phyloP scores from a whole-genome alignment of 2,797 vertebrate species.

The Mareca strepera region DNA sequence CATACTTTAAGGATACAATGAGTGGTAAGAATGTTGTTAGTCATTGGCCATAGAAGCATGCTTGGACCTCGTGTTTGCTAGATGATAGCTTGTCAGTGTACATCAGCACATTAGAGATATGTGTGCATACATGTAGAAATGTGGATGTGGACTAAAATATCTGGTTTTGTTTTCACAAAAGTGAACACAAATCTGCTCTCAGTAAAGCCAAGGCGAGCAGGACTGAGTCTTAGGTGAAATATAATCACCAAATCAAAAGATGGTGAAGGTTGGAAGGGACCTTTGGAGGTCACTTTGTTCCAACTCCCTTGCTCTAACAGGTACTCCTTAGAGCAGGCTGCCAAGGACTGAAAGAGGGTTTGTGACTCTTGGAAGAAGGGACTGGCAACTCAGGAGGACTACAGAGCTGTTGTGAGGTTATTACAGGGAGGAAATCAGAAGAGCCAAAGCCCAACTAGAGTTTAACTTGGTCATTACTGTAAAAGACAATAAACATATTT shows the following conservation, averaged over 20 bases:
- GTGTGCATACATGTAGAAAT: rapidly evolving
- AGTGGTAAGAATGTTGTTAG: not conserved
- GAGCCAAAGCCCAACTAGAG: not conserved
- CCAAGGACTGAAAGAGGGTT: not conserved
- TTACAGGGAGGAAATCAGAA: not conserved
- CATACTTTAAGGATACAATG: not conserved
- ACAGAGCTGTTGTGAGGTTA: not conserved
- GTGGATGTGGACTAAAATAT: not conserved
- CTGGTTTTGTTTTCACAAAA: not conserved
- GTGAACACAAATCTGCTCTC: not conserved
- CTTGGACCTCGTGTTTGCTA: not conserved
- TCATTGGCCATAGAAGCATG: not conserved
- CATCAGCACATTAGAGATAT: not conserved
- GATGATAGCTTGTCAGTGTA: not conserved
- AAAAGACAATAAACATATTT: not conserved
- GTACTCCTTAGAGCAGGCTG: not conserved
- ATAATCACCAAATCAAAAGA: not conserved
- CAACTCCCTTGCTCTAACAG: not conserved
- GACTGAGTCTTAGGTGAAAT: not conserved
- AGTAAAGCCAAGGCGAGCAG: not conserved
- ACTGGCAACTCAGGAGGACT: not conserved
- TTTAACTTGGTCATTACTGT: not conserved
- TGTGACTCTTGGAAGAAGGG: not conserved
- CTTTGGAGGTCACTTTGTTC: not conserved
- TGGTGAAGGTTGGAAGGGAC: not conserved